Conservation (phyloP, 2,797 vertebrate genomes). For the Cygnus olor region DNA sequence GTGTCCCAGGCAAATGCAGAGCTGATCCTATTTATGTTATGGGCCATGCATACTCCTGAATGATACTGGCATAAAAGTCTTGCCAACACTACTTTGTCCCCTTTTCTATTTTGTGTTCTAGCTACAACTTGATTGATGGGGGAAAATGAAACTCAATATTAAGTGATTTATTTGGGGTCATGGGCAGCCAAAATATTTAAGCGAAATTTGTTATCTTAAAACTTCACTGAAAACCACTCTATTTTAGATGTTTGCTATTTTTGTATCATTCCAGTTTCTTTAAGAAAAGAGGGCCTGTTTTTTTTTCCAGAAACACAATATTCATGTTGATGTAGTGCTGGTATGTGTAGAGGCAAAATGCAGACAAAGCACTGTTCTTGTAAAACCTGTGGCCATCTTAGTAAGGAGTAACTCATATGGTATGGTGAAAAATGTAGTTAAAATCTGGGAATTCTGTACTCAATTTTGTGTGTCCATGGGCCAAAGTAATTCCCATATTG, state of each 20-base stretch:
- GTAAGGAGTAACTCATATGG: neutral
- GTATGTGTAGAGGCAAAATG: neutral
- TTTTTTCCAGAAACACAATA: conserved; percentile 5
- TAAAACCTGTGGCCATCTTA: neutral
- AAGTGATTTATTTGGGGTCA: conserved; percentile 5
- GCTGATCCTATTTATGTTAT: neutral
- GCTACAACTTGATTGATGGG: neutral
- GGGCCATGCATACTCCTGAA: neutral
- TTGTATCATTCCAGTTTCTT: neutral
- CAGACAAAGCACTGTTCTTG: neutral
- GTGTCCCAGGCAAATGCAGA: neutral
- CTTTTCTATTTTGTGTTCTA: neutral
- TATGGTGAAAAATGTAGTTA: neutral
- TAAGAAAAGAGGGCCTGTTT: neutral
- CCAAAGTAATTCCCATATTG: neutral
- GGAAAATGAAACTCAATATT: neutral
- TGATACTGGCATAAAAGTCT: neutral
- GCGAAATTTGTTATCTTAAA: neutral
- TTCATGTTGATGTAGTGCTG: neutral
- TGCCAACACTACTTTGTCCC: neutral
- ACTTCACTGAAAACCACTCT: neutral
- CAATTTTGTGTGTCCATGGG: fast-evolving
- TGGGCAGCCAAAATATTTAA: neutral
- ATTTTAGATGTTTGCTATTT: conserved; percentile 38
- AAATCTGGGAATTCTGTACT: neutral